These are phyloP conservation scores for Xylota sylvarum DNA, from an alignment of 2,888 invertebrate species.

Conservation along the genomic window DNA sequence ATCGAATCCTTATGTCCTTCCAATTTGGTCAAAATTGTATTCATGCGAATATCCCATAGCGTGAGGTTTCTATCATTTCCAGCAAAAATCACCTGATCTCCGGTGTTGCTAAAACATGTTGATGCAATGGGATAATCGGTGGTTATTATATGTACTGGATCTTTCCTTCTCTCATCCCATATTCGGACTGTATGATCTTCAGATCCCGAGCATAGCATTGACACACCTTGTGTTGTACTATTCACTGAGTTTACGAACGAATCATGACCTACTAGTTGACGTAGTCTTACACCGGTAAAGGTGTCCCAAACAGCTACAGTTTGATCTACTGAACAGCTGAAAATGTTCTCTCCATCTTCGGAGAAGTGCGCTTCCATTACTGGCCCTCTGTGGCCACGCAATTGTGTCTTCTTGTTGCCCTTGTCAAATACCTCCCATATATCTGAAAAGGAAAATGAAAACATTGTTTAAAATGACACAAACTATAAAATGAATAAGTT, in stretches of 20 bases:
- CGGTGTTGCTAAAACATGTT: background rate
- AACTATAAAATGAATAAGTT: background rate
- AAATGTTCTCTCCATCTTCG: background rate
- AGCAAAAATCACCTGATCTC: background rate
- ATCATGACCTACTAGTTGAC: background rate
- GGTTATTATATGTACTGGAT: background rate
- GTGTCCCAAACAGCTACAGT: constrained; percentile 25
- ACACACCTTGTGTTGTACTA: background rate
- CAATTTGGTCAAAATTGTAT: constrained; percentile 94
- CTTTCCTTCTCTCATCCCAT: constrained; percentile 4
- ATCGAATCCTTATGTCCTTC: constrained; percentile 98
- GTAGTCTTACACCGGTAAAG: background rate
- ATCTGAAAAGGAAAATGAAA: background rate
- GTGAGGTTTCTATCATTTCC: background rate
- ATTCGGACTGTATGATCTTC: constrained; percentile 6
- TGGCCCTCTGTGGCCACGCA: background rate
- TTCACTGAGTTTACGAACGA: background rate
- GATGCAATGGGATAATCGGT: background rate
- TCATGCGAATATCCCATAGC: constrained; percentile 9
- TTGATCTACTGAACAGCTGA: constrained; percentile 6
- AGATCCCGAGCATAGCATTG: constrained; percentile 24
- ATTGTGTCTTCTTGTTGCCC: background rate
- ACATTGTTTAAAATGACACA: no score
- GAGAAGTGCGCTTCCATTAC: constrained; percentile 22
- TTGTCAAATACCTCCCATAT: background rate